Evolutionary conservation across 2,888 invertebrate species (phyloP), one percentile per base, ranked within the genome.

Genomic region (Beris morrisii): DNA sequence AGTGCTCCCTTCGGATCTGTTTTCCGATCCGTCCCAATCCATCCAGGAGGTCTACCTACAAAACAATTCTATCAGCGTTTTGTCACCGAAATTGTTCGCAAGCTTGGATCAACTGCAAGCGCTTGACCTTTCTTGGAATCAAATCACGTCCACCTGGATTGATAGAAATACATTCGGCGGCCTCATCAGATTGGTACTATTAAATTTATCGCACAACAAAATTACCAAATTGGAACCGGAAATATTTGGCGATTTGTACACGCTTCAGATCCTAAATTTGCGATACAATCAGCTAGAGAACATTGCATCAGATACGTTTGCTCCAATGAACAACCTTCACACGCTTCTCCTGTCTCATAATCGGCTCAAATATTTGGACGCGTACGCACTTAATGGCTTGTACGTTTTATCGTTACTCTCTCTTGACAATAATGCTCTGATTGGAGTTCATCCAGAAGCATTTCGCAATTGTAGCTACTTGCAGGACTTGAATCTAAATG

Each of bases 271-370:
- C 72, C 83, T 95, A 56, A 93, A 94, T 77, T 84, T 95, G 71
- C 91, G 93, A 72, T 88, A 92, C 78, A 95, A 95, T 78, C 85
- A 87, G 75, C 82, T 95, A 65, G 91, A 92, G 77, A 89, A 86
- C 67, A 90, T 95, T 69, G 90, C 91, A 6, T 91, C 93, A 6
- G 92, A 93, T 74, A 92, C 94, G 2, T 95, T 95, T 79, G 86
- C 93, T 46, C 91, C 93, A 4, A 91, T 95, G 90, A 94, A 92
- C 78, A 95, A 95, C 82, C 83, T 95, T 69, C 95, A 95, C 80
- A 94, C 94, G 12, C 83, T 95, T 72, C 87, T 93, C 68, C 83
- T 95, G 72, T 92, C 93, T 4, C 90, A 90, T 79, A 95, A 95
- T 82, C 89, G 89, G 78, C 87, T 95, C 73, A 88, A 88, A 73